These are phyloP conservation scores for Penaeus japonicus DNA, from an alignment of 1,140 invertebrate genomes.

Conservation along the genomic window DNA sequence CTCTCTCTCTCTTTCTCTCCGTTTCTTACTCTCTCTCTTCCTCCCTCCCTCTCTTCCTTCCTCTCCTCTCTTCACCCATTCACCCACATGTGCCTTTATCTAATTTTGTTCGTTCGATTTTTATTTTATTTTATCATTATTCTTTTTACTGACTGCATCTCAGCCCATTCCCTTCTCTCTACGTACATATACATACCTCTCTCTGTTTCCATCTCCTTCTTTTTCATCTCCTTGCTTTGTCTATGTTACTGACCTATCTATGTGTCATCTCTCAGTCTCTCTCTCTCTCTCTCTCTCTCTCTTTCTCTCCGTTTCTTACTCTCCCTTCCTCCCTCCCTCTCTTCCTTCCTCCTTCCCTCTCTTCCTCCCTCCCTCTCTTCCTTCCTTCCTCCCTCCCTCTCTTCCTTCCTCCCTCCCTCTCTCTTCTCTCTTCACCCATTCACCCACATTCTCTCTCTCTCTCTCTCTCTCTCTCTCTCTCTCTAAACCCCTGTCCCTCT, in stretches of 20 bases:
- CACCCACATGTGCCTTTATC: neutral
- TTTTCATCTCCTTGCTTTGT: neutral
- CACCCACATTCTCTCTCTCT: neutral
- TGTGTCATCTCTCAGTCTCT: neutral
- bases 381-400: slow-evolving; percentile 19
- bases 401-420: neutral
- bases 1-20: neutral
- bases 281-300: neutral
- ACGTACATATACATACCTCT: too few species aligned
- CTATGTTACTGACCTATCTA: neutral
- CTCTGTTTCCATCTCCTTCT: too few species aligned
- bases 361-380: neutral
- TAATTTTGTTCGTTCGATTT: neutral
- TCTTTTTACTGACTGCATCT: too few species aligned
- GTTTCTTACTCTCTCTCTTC: neutral
- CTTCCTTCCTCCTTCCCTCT: neutral
- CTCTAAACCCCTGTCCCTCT: too few species aligned
- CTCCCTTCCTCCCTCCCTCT: neutral
- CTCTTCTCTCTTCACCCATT: neutral
- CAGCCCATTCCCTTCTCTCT: too few species aligned
- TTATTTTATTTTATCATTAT: too few species aligned
- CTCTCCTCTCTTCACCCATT: neutral
- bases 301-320: neutral
- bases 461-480: slow-evolving; percentile 11
- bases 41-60: neutral